Evolutionary conservation across 1,140 invertebrate species (phyloP).

Genomic region (Aphis gossypii): DNA sequence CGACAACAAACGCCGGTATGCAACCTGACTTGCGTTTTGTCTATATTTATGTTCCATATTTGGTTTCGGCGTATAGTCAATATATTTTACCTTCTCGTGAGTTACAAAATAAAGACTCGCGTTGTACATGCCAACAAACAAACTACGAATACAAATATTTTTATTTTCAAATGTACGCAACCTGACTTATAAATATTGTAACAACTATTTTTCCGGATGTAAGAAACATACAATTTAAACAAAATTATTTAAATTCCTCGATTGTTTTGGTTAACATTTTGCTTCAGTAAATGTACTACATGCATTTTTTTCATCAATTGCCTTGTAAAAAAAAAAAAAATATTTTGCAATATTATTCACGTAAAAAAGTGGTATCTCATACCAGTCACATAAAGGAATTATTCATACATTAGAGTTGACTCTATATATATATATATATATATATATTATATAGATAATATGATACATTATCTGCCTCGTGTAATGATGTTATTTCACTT

Average conservation of each 20-base stretch:
- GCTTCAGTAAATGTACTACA: not conserved
- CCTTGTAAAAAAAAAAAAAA: not conserved
- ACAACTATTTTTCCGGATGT: not conserved
- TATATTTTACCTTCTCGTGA: not conserved
- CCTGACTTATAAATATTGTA: not conserved
- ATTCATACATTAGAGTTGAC: not conserved
- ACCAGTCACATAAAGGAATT: not conserved
- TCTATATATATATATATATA: not conserved
- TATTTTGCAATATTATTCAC: not conserved
- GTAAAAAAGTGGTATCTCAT: not conserved
- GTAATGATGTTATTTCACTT: not conserved
- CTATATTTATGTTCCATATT: conserved; percentile 32
- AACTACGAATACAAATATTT: not conserved
- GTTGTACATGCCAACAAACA: not conserved
- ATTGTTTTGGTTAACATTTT: not conserved
- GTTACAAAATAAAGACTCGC: not conserved
- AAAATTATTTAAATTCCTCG: not conserved
- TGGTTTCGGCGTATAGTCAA: not conserved
- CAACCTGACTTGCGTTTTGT: not conserved
- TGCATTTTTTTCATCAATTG: not conserved
- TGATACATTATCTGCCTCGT: not conserved
- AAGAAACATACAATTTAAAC: not conserved
- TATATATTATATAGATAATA: not conserved
- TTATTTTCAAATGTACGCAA: not conserved
- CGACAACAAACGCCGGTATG: not conserved